Conservation (phyloP, 2,113 vertebrate genomes). For the Enhydra lutris region DNA sequence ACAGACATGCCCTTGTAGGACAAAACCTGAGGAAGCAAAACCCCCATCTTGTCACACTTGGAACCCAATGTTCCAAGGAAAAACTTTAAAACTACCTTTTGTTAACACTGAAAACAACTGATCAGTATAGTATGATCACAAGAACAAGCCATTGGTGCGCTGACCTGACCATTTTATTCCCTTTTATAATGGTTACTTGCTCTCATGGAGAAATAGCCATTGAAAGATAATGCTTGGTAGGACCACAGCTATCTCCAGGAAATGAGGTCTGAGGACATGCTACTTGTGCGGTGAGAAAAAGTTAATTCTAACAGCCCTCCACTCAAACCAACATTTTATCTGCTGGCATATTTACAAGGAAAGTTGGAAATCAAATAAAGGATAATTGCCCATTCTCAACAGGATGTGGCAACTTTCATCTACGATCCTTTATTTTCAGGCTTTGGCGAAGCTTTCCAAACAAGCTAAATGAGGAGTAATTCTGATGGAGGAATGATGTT, state of each 20-base stretch:
- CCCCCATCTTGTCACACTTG: background rate
- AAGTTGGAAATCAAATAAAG: conserved; percentile 34
- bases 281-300: background rate
- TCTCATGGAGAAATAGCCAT: background rate
- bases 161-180: background rate
- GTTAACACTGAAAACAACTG: background rate
- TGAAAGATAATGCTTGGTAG: background rate
- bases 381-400: conserved; percentile 30
- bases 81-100: background rate
- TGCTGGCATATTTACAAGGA: conserved; percentile 19
- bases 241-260: background rate
- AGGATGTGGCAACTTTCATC: background rate
- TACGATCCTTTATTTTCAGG: conserved; percentile 8
- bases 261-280: background rate
- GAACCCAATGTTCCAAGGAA: background rate
- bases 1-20: background rate
- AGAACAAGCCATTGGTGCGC: background rate
- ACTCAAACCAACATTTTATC: conserved; percentile 1
- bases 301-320: background rate
- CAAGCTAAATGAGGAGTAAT: background rate
- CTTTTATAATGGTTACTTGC: background rate
- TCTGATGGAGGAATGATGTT: background rate
- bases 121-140: background rate
- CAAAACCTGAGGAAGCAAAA: background rate
- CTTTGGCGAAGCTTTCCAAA: conserved; percentile 22